Conservation (phyloP, 2,113 vertebrate species). For the Fregata magnificens region DNA sequence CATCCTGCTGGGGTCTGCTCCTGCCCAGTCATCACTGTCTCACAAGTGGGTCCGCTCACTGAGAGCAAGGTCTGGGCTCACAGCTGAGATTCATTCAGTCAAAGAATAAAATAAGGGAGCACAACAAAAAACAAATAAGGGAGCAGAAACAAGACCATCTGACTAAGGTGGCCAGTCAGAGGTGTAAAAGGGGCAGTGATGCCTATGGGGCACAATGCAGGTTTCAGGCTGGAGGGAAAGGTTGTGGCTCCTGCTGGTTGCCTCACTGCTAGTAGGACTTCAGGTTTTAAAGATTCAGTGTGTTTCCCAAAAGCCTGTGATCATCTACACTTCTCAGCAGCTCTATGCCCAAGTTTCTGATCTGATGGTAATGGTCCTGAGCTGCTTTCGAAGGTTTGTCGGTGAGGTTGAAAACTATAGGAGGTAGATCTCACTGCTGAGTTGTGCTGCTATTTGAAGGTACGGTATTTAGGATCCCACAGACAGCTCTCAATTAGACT, state of each 20-base stretch:
- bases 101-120: neutral
- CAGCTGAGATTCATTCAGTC: neutral
- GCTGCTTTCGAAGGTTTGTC: neutral
- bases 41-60: accelerated
- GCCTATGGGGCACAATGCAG: accelerated
- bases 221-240: neutral
- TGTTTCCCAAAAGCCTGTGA: neutral
- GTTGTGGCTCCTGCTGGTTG: neutral
- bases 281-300: neutral
- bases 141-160: neutral
- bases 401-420: neutral
- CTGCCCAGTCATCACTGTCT: neutral
- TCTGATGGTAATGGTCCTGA: neutral
- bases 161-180: neutral
- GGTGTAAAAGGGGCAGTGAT: neutral
- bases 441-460: neutral
- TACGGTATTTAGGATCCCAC: neutral
- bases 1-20: neutral
- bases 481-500: neutral
- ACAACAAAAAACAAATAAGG: neutral
- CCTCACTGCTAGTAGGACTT: neutral
- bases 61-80: neutral
- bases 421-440: neutral
- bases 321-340: neutral
- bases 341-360: neutral